Base-by-base conservation (phyloP, 1,140 invertebrate genomes). In the Mamestra configurata region DNA sequence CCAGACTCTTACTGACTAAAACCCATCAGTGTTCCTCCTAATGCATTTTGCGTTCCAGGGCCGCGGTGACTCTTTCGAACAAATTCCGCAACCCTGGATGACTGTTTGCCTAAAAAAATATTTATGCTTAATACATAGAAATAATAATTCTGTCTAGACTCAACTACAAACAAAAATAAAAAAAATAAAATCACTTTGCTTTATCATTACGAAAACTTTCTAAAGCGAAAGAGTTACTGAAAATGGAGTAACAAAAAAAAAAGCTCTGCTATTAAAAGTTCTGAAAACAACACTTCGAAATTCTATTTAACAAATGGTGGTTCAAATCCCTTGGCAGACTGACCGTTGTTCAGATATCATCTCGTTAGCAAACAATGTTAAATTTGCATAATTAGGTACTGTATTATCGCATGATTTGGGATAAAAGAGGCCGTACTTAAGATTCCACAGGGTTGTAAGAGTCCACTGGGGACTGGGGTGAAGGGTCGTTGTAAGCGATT, bases 221-320 rank as follows among this genome's bases (percentile, higher is more conserved):
- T 13, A 13, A n/a, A 10, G 8, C 1, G 40, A 10, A 11, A 43
- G 11, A 11, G 6, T 1, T 1, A 1, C 11, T 11, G 10, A 11
- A 43, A 43, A 43, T 43, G 11, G 11, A 43, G 40, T 10, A 13
- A 13, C 2, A 27, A 18, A 24, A 55, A 55, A 55, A 18, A 20
- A 18, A 53, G 7, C n/a, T 11, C 8, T 10, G 7, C 8, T 55
- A 0, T 13, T 8, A 55, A 61, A 61, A 61, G 31, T 61, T 37
- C 10, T 35, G 59, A 61, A 37, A 35, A 61, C 27, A 61, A 31
- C 15, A 37, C 27, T 61, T 61, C 35, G 31, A 43, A 66, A 66
- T 66, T 43, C 37, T 66, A 66, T 46, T 43, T 66, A 66, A 66
- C 40, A 66, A 66, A 66, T 66, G 64, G 18, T 24, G 64, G 64